Base-by-base conservation (phyloP, 2,888 invertebrate species). In the Nymphalis c-album region DNA sequence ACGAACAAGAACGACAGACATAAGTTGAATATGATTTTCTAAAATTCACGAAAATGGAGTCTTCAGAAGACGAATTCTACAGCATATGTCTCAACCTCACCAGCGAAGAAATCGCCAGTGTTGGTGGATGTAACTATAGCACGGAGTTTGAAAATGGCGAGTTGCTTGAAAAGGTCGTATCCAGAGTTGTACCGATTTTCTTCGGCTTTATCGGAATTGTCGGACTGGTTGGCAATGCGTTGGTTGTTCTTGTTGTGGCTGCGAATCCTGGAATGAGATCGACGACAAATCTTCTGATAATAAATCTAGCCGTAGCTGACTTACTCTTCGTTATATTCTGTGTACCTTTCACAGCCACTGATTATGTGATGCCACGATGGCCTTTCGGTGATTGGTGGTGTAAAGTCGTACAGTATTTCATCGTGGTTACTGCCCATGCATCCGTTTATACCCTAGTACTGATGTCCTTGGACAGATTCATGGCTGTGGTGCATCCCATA, bases 401-500 rank as follows among this genome's bases (percentile, higher is more conserved):
- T 90, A 96, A 97, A 89, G 94, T 96, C 26, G 96, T 97, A 16
- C 97, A 98, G 85, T 98, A 98, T 83, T 94, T 98, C 82, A 97
- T 97, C 74, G 97, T 97, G 69, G 97, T 98, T 50, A 97, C 97
- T 31, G 98, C 98, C 40, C 98, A 97, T 82, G 97, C 97, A 66
- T 97, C 97, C 78, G 97, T 98, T 7, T 98, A 98, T 88, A 98
- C 98, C 0, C 91, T 98, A 60, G 98, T 98, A 1, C 94, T 98
- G 72, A 98, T 98, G 98, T 97, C 97, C 7, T 88, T 98, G 67
- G 98, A 98, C 87, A 93, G 96, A 73, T 98, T 97, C 84, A 94
- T 98, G 86, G 98, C 98, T 45, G 98, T 98, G 2, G 98, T 98
- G 1, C 97, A 97, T 85, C 98, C 98, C 5, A 96, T 98, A 74